Base-by-base conservation (phyloP, 2,888 invertebrate genomes). In the Agrenia bidenticulata region DNA sequence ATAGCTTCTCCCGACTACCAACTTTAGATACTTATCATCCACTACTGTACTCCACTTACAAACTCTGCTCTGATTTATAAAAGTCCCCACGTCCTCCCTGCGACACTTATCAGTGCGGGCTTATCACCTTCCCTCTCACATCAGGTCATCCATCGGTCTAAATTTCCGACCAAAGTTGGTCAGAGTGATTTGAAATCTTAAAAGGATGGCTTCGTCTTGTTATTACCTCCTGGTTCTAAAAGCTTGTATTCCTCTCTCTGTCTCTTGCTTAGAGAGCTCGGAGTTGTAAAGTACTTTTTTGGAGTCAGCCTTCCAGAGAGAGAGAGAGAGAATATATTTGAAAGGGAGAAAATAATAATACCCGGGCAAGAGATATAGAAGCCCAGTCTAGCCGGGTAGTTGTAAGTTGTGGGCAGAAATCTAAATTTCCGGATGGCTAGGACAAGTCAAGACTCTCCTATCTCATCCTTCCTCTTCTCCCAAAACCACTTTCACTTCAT, bases 1-100 rank as follows among this genome's bases (percentile, higher is more conserved):
- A 32, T 32, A 11, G 32, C n/a, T 32, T 32, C 32, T 32, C 5
- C 4, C 32, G 5, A 32, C 24, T 32, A 54, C 54, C 26, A 54
- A 54, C 54, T 54, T 54, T 54, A 54, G 54, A 54, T 54, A 54
- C 54, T 54, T 54, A 54, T 54, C 54, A 54, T 54, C 54, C 27
- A 26, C 54, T 15, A 32, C n/a, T n/a, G n/a, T n/a, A n/a, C 32
- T 54, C 27, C 32, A 54, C 54, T 54, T 54, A 54, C 54, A n/a
- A 32, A 32, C 27, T 27, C 19, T 15, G 13, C n/a, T 24, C 54
- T 26, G 54, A 54, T 54, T 54, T 54, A 54, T 27, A 2, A 9
- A 15, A 51, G 5, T 21, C 21, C 45, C 4, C 45, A 19, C 15
- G 7, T 15, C 4, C 45, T 45, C 45, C 11, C 32, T 32, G 5